Conservation (phyloP, 2,113 vertebrate genomes). For the Oreochromis niloticus region DNA sequence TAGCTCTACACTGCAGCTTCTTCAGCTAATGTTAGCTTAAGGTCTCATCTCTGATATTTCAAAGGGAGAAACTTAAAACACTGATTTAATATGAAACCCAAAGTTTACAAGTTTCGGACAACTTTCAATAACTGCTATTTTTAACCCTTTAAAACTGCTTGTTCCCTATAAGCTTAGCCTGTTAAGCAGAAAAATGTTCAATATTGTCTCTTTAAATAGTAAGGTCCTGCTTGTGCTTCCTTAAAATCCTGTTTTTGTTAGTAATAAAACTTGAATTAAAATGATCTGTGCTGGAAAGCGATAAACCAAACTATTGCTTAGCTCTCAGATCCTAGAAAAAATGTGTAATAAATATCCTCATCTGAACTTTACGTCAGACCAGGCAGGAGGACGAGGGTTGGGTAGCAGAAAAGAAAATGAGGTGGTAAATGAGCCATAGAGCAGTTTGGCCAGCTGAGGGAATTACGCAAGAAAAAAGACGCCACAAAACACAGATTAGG, state of each 20-base stretch:
- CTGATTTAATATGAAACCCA: neutral
- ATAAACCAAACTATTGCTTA: neutral
- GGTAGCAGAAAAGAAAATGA: neutral
- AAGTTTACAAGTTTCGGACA: neutral
- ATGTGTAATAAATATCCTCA: neutral
- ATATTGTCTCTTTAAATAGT: neutral
- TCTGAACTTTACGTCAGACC: neutral
- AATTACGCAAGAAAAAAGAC: neutral
- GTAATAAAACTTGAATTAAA: neutral
- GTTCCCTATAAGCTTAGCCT: neutral
- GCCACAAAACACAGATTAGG: neutral
- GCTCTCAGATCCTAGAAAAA: neutral
- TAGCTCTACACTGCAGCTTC: neutral
- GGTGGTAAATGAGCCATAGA: neutral
- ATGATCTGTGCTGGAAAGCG: neutral
- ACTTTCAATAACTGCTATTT: neutral
- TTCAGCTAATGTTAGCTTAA: neutral
- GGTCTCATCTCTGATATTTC: neutral
- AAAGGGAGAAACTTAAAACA: neutral
- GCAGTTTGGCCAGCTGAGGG: neutral
- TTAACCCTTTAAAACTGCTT: neutral
- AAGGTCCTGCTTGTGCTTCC: neutral
- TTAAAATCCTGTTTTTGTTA: neutral
- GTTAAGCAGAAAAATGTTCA: neutral
- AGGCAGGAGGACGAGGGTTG: accelerated